Base-by-base conservation (phyloP, 2,797 vertebrate species). In the Pseudopleuronectes americanus region DNA sequence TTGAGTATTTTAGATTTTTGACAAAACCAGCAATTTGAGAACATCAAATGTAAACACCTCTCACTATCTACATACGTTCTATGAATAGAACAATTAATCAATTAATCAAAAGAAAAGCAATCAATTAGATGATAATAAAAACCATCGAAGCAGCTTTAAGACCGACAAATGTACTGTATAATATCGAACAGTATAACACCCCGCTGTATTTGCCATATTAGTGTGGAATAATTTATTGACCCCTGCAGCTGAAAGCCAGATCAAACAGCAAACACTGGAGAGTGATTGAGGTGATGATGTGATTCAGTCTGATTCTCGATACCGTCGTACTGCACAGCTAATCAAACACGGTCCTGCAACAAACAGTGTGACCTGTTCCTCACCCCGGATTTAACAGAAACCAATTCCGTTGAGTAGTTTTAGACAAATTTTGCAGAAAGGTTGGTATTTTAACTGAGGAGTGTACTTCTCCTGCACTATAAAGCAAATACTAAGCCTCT, bases 321-420 rank as follows among this genome's bases (percentile, higher is more conserved):
- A 73, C 67, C 24, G n/a, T 68, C 38, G 73, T 24, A 22, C 45
- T 62, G 54, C 52, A 59, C 22, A 65, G 59, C 49, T 79, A 73
- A 67, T 74, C 22, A 52, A 65, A 51, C 23, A 61, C 21, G 28
- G 31, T 68, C 69, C 56, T 73, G 54, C 12, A 64, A 41, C 48
- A 45, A 64, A 41, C 48, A 45, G 16, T 22, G 26, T 76, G 57
- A 66, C 49, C 66, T 49, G 12, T 6, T 38, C 52, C 71, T 79
- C 28, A 53, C 57, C 68, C 49, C 8, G 13, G 36, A 69, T 76
- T 79, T 51, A 66, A 64, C 54, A 60, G 57, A 83, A 57, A 38
- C 49, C 3, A 6, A 55, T 49, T 67, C 22, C 55, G 51, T 36
- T 63, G 22, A 75, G 76, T 81, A 70, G 77, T 76, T 17, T 47